Evolutionary conservation across 1,140 invertebrate genomes (phyloP), one percentile per base, ranked within the genome.

Genomic region (Drosophila arawakana): DNA sequence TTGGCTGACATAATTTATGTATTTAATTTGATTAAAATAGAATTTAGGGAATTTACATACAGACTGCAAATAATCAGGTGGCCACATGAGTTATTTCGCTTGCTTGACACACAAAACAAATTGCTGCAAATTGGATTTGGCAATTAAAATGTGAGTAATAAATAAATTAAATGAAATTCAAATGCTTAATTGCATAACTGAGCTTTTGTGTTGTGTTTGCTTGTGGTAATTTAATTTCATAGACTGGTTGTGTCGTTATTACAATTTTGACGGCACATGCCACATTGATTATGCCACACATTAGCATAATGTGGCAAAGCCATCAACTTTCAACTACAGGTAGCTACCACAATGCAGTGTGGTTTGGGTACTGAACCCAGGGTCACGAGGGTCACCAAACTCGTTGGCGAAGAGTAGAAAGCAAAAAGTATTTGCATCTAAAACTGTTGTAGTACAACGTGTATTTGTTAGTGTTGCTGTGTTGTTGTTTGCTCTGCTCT

Each of bases 201-300:
- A 57, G 18, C 11, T 13, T n/a, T 41, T 41, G 9, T 43, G 7
- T 59, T 25, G 13, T n/a, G 21, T 52, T 30, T 39, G 47, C 18
- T 21, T 21, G 18, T 21, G 18, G 18, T 21, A 21, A 21, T 21
- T 21, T 1, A 3, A n/a, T 49, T 44, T 3, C 49, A 11, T 10
- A 1, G 30, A 58, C 9, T 50, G 15, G 44, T 39, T 34, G 7
- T 11, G 43, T 11, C n/a, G 39, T 41, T 37, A 34, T 58, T 50
- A 47, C 57, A 62, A 50, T 63, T 62, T 62, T 70, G 34, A 61
- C 54, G 39, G 1, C 21, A 21, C 34, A 50, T 67, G 49, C 43
- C 75, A 61, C 66, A 72, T 72, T 72, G 61, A 72, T 66, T 60
- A 76, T 76, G 73, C 54, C 47, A 11, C 25, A 13, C 60, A 77